Conservation (phyloP, 2,797 vertebrate genomes). For the Artibeus lituratus region DNA sequence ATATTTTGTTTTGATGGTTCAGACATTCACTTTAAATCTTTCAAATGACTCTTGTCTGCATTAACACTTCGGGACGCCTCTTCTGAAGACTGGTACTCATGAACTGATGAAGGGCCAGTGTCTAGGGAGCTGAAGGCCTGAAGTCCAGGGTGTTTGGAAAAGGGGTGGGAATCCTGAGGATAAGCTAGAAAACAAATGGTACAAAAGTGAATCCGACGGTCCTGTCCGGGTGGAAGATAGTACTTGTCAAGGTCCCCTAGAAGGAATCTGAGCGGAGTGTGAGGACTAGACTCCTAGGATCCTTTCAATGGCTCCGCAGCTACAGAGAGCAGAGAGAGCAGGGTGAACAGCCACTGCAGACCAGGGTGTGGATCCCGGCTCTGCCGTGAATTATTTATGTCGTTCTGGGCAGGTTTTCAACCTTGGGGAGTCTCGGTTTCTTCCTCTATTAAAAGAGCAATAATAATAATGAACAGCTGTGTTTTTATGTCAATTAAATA, state of each 20-base stretch:
- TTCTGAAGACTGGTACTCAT: neutral
- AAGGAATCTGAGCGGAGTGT: neutral
- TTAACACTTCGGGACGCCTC: neutral
- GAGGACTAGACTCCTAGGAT: neutral
- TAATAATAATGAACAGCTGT: neutral
- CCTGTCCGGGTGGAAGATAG: fast-evolving
- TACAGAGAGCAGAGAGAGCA: fast-evolving
- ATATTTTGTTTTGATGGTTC: constrained; percentile 42
- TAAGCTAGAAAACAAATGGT: neutral
- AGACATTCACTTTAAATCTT: constrained; percentile 29
- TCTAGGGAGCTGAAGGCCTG: neutral
- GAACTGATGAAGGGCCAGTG: neutral
- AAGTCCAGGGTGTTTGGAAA: neutral
- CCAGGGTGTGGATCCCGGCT: neutral
- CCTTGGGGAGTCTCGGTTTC: neutral
- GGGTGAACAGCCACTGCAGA: neutral
- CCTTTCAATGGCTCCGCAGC: neutral
- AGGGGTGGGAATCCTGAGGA: neutral
- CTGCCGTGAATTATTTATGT: neutral
- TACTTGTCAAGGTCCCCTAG: too few relatives aligned
- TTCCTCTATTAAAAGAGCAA: neutral
- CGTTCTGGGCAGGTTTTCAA: neutral
- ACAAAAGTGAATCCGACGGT: neutral
- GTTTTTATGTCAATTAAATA: neutral
- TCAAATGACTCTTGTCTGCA: neutral